Evolutionary conservation across 1,140 invertebrate species (phyloP).

Genomic region (Caenorhabditis briggsae): DNA sequence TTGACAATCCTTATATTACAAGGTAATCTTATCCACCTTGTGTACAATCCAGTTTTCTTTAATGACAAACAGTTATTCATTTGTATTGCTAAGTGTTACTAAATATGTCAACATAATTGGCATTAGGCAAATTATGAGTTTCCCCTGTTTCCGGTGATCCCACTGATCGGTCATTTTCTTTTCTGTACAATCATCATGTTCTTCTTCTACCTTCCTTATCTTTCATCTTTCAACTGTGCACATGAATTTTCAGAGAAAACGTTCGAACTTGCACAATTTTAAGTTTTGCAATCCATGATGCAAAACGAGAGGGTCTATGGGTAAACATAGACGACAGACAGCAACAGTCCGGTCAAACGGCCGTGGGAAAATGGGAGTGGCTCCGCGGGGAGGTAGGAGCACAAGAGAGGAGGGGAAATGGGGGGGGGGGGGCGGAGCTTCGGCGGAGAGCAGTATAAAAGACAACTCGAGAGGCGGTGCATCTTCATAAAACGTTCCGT

Average conservation of each 20-base stretch:
- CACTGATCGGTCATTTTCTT: neutral
- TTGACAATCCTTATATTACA: too few relatives aligned
- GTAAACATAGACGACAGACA: constrained; percentile 35
- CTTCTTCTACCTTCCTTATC: neutral
- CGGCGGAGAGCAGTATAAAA: constrained; percentile 27
- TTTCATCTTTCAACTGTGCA: constrained; percentile 26
- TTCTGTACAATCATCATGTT: neutral
- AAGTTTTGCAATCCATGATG: neutral
- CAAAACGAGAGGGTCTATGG: neutral
- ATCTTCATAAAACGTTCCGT: constrained; percentile 15
- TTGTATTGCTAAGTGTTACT: too few relatives aligned
- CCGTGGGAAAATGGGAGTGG: constrained; percentile 44
- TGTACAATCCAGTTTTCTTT: too few relatives aligned
- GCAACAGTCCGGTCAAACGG: constrained; percentile 16
- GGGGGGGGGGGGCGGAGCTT: neutral
- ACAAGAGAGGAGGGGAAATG: neutral
- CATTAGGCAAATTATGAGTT: too few relatives aligned
- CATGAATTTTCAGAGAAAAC: neutral
- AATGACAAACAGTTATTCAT: too few relatives aligned
- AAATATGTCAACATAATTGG: too few relatives aligned
- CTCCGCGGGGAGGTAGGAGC: constrained; percentile 3
- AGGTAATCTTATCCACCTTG: too few relatives aligned
- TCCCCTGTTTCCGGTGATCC: neutral
- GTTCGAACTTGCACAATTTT: constrained; percentile 16
- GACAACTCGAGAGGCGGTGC: neutral